These are phyloP conservation scores for Pectinophora gossypiella DNA, from an alignment of 1,140 invertebrate species.

Conservation along the genomic window DNA sequence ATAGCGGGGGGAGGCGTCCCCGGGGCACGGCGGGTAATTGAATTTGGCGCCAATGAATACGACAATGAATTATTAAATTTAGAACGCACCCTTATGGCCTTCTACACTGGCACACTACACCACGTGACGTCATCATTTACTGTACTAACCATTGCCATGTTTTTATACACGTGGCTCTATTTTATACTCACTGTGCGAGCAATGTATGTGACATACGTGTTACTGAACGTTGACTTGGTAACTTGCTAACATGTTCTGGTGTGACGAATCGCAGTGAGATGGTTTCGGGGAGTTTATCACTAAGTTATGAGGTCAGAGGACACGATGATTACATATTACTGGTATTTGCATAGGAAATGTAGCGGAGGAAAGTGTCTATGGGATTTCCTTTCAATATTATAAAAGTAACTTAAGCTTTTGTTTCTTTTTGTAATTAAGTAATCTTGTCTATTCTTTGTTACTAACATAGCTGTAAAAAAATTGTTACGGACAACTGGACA, in stretches of 20 bases:
- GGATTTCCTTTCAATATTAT: too few species aligned
- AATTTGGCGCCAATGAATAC: constrained; percentile 68
- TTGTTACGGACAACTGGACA: too few species aligned
- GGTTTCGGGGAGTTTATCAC: constrained; percentile 17
- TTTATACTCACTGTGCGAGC: neutral
- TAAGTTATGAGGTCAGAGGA: constrained; percentile 20
- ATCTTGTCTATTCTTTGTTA: too few species aligned
- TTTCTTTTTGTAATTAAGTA: too few species aligned
- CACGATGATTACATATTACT: neutral
- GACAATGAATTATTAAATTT: constrained; percentile 72
- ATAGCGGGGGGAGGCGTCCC: constrained; percentile 7
- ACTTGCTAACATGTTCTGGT: neutral
- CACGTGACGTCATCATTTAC: neutral
- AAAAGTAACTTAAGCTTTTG: too few species aligned
- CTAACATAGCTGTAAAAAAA: too few species aligned
- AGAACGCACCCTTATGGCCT: constrained; percentile 24
- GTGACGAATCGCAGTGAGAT: constrained; percentile 32
- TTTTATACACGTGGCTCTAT: neutral
- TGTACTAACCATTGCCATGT: neutral
- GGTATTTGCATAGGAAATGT: neutral
- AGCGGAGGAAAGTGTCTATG: too few species aligned
- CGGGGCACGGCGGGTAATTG: constrained; percentile 51
- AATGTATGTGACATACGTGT: neutral
- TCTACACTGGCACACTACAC: too few species aligned
- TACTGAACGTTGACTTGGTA: neutral